These are phyloP conservation scores for Parus major DNA, from an alignment of 2,113 vertebrate genomes.

Conservation along the genomic window DNA sequence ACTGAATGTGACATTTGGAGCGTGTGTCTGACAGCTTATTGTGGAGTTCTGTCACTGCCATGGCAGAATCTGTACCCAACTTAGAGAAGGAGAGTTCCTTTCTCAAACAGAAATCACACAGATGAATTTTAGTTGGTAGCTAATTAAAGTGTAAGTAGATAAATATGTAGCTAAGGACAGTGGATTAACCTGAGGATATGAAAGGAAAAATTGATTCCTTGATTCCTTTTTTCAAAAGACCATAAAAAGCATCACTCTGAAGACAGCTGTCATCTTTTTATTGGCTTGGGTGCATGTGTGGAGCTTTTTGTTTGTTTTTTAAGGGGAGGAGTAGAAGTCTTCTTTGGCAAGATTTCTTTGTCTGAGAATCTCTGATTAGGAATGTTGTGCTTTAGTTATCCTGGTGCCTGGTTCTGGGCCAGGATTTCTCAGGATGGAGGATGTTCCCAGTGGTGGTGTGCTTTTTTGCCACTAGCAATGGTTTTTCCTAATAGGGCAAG, in stretches of 20 bases:
- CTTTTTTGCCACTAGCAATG: conserved; percentile 13
- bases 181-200: background rate
- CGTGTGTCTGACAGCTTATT: background rate
- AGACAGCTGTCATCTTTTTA: conserved; percentile 7
- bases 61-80: background rate
- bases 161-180: background rate
- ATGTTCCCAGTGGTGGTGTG: background rate
- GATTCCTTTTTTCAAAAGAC: background rate
- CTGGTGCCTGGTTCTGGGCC: conserved; percentile 17
- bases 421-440: conserved; percentile 33
- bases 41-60: background rate
- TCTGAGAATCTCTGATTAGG: conserved; percentile 33
- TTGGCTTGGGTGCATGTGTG: background rate
- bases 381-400: conserved; percentile 43
- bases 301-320: conserved; percentile 7
- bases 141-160: background rate
- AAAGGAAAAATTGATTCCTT: background rate
- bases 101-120: background rate
- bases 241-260: background rate
- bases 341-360: conserved; percentile 34
- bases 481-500: conserved; percentile 65
- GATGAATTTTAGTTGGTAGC: background rate
- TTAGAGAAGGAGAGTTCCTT: background rate
- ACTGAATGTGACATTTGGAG: background rate
- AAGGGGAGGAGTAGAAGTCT: background rate